Conservation (phyloP, 1,140 invertebrate genomes). For the Trichogramma pretiosum region DNA sequence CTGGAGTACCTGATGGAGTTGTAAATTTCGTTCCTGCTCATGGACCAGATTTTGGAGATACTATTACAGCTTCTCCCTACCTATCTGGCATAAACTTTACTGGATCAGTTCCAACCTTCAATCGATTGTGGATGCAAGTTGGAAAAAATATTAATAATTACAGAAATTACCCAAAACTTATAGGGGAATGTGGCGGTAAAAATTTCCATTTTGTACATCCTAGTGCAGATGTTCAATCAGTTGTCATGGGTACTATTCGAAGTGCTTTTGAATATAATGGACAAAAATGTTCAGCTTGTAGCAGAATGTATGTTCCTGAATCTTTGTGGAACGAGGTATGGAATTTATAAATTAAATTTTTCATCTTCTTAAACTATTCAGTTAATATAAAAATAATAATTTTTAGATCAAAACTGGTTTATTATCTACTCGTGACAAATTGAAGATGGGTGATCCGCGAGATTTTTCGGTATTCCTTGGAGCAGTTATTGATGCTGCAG, state of each 20-base stretch:
- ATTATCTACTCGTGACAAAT: slow-evolving; percentile 51
- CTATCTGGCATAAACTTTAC: slow-evolving; percentile 97
- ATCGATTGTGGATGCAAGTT: slow-evolving; percentile 86
- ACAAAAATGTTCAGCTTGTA: slow-evolving; percentile 98
- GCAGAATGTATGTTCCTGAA: slow-evolving; percentile 88
- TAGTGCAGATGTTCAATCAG: slow-evolving; percentile 75
- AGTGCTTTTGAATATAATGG: slow-evolving; percentile 94
- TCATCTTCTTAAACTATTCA: not conserved
- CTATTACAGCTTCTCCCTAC: slow-evolving; percentile 75
- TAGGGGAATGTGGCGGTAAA: slow-evolving; percentile 97
- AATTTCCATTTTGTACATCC: slow-evolving; percentile 97
- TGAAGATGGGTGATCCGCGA: slow-evolving; percentile 81
- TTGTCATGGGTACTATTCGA: slow-evolving; percentile 75
- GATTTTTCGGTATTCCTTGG: slow-evolving; percentile 80
- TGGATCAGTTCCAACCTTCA: slow-evolving; percentile 92
- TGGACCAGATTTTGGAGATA: slow-evolving; percentile 90
- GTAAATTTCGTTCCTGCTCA: slow-evolving; percentile 96
- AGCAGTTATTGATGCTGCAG: slow-evolving; percentile 92
- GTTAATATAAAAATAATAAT: slow-evolving; percentile 4
- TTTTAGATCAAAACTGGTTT: slow-evolving; percentile 66
- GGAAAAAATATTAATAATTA: slow-evolving; percentile 82
- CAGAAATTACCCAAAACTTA: slow-evolving; percentile 83
- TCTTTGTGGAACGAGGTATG: slow-evolving; percentile 78
- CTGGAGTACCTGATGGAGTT: slow-evolving; percentile 88
- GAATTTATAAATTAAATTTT: slow-evolving; percentile 2